Evolutionary conservation across 2,113 vertebrate species (phyloP), one percentile per base, ranked within the genome.

Genomic region (Heterochromis multidens): DNA sequence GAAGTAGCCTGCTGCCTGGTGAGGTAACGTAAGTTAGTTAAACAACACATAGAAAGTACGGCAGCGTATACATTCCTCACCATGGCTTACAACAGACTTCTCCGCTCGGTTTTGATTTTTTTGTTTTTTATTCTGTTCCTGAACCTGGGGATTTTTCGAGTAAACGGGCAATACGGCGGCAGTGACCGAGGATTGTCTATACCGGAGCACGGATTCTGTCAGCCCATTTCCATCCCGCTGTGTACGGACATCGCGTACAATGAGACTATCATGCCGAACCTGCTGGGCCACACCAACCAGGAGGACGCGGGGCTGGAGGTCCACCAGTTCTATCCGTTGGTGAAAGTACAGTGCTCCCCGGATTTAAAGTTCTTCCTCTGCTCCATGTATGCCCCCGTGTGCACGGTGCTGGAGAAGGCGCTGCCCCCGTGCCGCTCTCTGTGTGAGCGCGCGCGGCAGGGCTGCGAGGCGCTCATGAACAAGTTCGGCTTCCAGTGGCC

Each of bases 401-500:
- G 97, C 95, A 98, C 97, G 0, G 97, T 98, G 85, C 94, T 98
- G 85, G 97, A 98, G 94, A 96, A 97, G 91, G 97, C 97, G 54
- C 95, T 98, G 88, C 97, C 97, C 0, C 97, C 97, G n/a, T 98
- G 97, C 91, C 94, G 97, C 77, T 97, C 97, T n/a, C 96, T 98
- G 40, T 98, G 97, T 79, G 97, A 98, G 94, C 95, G 97, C 35
- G 97, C 97, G 58, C 95, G 97, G 40, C 97, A 97, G 89, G 97
- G 97, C 88, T 98, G 97, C 92, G 97, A 98, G 93, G 97, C 97
- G 88, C 97, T 98, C 59, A 98, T 98, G 97, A 98, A 98, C 93
- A 98, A 98, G 95, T 98, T 98, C 92, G 97, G 97, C 81, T 98
- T 98, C 95, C 97, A 98, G 96, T 98, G 97, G 97, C 97, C 97